A percentile compares a stretch with the other conserved stretches of the same genome.
phyloP scores from a whole-genome alignment of 2,797 vertebrate species.

The Etheostoma nigrum region DNA sequence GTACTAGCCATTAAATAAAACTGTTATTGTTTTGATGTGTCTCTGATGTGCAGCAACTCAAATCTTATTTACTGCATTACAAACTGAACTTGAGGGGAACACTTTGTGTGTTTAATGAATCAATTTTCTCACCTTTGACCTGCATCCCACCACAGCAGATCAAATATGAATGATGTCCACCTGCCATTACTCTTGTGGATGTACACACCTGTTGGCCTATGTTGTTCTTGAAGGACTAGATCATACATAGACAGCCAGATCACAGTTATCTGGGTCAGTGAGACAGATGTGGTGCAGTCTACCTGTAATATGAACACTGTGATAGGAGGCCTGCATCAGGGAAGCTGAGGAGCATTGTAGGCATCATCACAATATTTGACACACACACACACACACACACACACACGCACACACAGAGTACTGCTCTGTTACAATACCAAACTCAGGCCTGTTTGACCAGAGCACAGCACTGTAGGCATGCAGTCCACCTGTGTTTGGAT shows the following conservation, averaged over 20 bases:
- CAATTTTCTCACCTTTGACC: not conserved
- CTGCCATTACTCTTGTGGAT: no score
- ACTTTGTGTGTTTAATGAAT: conserved; percentile 14
- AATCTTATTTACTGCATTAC: conserved; percentile 9
- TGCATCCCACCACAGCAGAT: not conserved
- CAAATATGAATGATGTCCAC: not conserved
- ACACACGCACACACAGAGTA: no score
- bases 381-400: conserved; percentile 11
- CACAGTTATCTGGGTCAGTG: not conserved
- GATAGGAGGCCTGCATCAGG: conserved; percentile 27
- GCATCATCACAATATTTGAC: conserved; percentile 25
- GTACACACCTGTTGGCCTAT: conserved; percentile 41
- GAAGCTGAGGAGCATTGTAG: not conserved
- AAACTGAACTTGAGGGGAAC: conserved; percentile 7
- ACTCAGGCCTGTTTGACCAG: conserved; percentile 37
- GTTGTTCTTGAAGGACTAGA: conserved; percentile 1
- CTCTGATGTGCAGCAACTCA: not conserved
- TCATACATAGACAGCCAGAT: not conserved
- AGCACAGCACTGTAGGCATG: not conserved
- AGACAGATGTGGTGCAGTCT: not conserved
- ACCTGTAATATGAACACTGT: not conserved
- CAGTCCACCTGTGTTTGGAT: conserved; percentile 34
- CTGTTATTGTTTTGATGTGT: not conserved
- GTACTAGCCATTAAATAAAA: no score
- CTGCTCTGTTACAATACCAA: not conserved